These are phyloP conservation scores for Actias luna DNA, from an alignment of 2,888 invertebrate genomes.

Conservation along the genomic window DNA sequence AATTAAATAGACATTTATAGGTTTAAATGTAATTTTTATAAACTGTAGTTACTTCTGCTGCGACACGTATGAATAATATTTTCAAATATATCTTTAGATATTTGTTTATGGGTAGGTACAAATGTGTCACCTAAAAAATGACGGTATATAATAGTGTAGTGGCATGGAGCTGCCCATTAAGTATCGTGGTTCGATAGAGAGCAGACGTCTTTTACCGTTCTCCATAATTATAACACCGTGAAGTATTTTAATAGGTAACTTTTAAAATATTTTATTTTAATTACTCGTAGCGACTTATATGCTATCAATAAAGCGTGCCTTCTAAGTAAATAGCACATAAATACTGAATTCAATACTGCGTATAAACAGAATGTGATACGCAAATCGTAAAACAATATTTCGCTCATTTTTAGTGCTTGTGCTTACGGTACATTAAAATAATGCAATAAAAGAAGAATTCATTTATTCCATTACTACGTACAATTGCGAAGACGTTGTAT, in stretches of 20 bases:
- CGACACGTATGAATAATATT: not conserved
- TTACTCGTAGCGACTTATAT: not conserved
- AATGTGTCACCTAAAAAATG: not conserved
- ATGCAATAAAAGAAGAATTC: constrained; percentile 15
- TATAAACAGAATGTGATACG: not conserved
- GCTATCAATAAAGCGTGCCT: not conserved
- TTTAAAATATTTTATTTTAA: not conserved
- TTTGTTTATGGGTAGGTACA: not conserved
- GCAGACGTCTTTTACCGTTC: not conserved
- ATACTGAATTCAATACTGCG: not conserved
- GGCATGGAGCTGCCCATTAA: not conserved
- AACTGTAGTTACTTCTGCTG: not conserved
- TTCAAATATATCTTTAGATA: not conserved
- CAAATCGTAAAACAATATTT: constrained; percentile 6
- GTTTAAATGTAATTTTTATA: not conserved
- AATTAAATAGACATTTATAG: not conserved
- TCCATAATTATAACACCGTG: not conserved
- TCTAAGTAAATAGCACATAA: not conserved
- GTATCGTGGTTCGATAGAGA: not conserved
- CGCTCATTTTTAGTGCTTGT: constrained; percentile 7
- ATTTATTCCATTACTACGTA: constrained; percentile 13
- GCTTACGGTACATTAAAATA: constrained; percentile 18
- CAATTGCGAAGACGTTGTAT: not conserved
- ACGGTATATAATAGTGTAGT: not conserved
- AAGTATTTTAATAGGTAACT: not conserved